phyloP scores from a whole-genome alignment of 2,797 vertebrate genomes.

The Aselliscus stoliczkanus region DNA sequence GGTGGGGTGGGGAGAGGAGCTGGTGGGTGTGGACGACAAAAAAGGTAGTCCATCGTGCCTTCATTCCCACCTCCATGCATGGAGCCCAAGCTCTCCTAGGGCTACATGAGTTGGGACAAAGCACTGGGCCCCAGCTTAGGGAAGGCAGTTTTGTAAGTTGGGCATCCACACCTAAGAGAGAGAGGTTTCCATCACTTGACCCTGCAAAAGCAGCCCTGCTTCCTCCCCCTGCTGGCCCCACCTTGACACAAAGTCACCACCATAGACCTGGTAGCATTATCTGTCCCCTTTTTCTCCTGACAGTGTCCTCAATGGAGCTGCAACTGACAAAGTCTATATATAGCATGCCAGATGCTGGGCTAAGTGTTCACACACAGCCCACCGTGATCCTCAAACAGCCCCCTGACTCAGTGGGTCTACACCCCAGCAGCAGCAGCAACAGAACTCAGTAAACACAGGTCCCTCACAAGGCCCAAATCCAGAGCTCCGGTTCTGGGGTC shows the following conservation, averaged over 20 bases:
- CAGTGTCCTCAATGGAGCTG: background rate
- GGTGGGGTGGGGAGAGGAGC: background rate
- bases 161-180: background rate
- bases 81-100: background rate
- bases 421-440: background rate
- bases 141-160: background rate
- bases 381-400: fast-evolving
- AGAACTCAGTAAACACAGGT: background rate
- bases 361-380: background rate
- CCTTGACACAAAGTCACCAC: background rate
- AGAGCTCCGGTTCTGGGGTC: background rate
- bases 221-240: background rate
- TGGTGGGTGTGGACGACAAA: too few species aligned
- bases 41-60: fast-evolving
- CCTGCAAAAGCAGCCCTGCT: background rate
- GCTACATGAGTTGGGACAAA: background rate
- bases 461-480: too few species aligned
- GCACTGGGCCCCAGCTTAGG: background rate
- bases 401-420: background rate
- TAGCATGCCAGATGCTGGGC: fast-evolving
- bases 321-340: fast-evolving
- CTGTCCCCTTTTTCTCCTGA: background rate
- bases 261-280: background rate
- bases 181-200: fast-evolving
- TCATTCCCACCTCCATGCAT: background rate